Base-by-base conservation (phyloP, 2,888 invertebrate genomes). In the Anagyrus pseudococci region DNA sequence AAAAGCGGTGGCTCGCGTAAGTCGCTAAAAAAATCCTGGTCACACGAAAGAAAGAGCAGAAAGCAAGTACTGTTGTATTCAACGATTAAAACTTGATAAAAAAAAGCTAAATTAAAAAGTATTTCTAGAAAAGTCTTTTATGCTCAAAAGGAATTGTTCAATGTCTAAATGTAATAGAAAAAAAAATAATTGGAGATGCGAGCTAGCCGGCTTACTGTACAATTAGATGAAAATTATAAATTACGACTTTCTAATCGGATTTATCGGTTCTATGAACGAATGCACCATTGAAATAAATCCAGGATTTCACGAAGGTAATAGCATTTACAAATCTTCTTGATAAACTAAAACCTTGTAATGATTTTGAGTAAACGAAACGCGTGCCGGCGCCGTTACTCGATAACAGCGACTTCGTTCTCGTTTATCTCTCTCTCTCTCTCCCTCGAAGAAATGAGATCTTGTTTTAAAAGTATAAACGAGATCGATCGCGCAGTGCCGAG, bases 231-330 rank as follows among this genome's bases (percentile, higher is more conserved):
- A 37, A 37, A 37, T 37, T 4, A 37, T 37, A 61, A 49, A 57
- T 54, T 47, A 50, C 50, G 43, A 48, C 25, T 47, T 49, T 60
- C 58, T 61, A 64, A 67, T 60, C 57, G 63, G 70, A 78, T 76
- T 80, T 79, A 76, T 79, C 76, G 78, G 79, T 80, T 77, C 77
- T 80, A 77, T 79, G 76, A 80, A 80, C 76, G 76, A 79, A 78
- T 78, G 79, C 80, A 78, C 77, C 79, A 73, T 78, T 80, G 75
- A 77, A 77, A 79, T 77, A 77, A 77, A 75, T 47, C 79, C 80
- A 80, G 80, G 80, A 80, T 80, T 80, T 80, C 74, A 79, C 79
- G 72, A 80, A 80, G 80, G 80, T 80, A 80, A 80, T 77, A 74
- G 77, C 70, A 77, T 73, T 66, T 71, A 74, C 72, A 72, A 77